Evolutionary conservation across 2,797 vertebrate species (phyloP).

Genomic region (Aselliscus stoliczkanus): DNA sequence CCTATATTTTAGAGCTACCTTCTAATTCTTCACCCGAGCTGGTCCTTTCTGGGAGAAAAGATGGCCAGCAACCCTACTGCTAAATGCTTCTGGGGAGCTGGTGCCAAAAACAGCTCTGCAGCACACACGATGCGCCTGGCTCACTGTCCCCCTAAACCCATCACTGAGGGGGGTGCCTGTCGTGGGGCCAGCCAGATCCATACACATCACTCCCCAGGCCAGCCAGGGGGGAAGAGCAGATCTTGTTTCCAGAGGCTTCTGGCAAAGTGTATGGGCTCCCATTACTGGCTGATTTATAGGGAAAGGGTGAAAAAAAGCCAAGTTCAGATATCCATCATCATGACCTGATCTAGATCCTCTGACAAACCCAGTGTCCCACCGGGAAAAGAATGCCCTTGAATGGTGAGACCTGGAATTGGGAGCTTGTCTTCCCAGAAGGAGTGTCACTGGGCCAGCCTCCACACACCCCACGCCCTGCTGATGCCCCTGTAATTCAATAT

Average conservation of each 20-base stretch:
- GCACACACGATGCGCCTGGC: neutral
- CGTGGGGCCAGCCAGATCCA: neutral
- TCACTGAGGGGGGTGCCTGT: accelerated
- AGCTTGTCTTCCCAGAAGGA: neutral
- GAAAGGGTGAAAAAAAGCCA: neutral
- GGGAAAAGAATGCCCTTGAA: neutral
- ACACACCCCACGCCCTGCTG: neutral
- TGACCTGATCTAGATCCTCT: neutral
- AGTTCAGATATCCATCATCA: too few species aligned
- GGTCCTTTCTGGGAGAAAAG: neutral
- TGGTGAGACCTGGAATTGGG: accelerated
- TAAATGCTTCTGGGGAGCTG: neutral
- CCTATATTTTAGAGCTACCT: neutral
- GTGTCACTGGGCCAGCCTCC: neutral
- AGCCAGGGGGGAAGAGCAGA: neutral
- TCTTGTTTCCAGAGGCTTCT: neutral
- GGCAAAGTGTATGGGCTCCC: neutral
- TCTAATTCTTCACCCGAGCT: neutral
- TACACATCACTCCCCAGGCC: neutral
- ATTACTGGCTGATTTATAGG: neutral
- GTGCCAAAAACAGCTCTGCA: neutral
- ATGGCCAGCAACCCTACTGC: neutral
- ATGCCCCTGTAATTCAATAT: neutral
- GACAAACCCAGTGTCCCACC: accelerated
- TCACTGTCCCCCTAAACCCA: neutral